Evolutionary conservation across 2,888 invertebrate genomes (phyloP), one percentile per base, ranked within the genome.

Genomic region (Agriopis marginaria): DNA sequence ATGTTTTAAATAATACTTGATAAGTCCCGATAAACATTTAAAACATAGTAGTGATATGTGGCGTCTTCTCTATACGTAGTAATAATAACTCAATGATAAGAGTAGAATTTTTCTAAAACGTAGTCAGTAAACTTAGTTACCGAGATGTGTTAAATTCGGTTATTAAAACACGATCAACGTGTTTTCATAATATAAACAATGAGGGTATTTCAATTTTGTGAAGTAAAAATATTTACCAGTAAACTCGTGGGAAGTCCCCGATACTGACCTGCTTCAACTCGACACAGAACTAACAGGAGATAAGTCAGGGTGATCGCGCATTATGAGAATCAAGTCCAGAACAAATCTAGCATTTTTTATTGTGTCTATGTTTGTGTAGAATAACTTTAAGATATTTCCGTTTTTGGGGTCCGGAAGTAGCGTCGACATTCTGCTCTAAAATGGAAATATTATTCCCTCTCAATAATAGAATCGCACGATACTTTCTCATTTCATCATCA

Each of bases 251-350:
- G 44, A 32, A 62, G 23, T 42, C 32, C 45, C 53, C 9, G 47
- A 55, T 23, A 39, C 39, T 32, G 12, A n/a, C 32, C 39, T 45
- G 45, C 17, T 54, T 47, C 39, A 54, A 47, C 63, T 55, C 45
- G 0, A 12, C 2, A 55, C 54, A 11, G 47, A 54, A 54, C n/a
- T 55, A 64, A n/a, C 23, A 50, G 7, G 11, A 10, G 17, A n/a
- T 12, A 6, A 6, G 7, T 39, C 11, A 32, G 53, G 53, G 53
- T 32, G 3, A 17, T 42, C 55, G 55, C 53, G 54, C 63, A 63
- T 39, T 50, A 56, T 49, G 10, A 42, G 1, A 14, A n/a, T 12
- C 39, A 54, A 54, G n/a, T n/a, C 39, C 39, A 54, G 11, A 12
- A 4, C 32, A 32, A 32, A 32, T 32, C 3, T 32, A 3, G 1